Conservation (phyloP, 1,140 invertebrate species). For the Agraylea sexmaculata region DNA sequence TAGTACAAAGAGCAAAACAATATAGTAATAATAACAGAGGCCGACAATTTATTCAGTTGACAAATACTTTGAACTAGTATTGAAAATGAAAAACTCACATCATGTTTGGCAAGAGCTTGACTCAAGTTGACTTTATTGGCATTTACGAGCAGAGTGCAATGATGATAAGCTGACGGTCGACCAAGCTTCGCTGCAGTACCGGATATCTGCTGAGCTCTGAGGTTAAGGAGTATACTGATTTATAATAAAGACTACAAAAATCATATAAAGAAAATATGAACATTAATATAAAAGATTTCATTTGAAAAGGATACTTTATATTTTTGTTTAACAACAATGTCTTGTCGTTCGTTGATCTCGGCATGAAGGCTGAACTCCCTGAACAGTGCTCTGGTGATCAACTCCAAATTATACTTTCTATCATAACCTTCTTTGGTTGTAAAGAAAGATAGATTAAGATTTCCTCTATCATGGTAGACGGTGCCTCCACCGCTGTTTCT, state of each 20-base stretch:
- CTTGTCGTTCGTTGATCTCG: slow-evolving; percentile 63
- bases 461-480: slow-evolving; percentile 91
- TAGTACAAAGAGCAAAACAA: background rate
- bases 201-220: slow-evolving; percentile 52
- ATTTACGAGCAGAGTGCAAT: slow-evolving; percentile 83
- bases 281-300: background rate
- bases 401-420: slow-evolving; percentile 70
- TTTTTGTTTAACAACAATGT: slow-evolving; percentile 67
- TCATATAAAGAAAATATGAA: background rate
- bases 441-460: slow-evolving; percentile 88
- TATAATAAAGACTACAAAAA: background rate
- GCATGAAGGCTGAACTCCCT: slow-evolving; percentile 66
- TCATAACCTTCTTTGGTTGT: slow-evolving; percentile 66
- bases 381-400: slow-evolving; percentile 68
- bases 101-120: slow-evolving; percentile 50
- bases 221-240: slow-evolving; percentile 11
- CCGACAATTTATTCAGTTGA: background rate
- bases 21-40: background rate
- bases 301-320: slow-evolving; percentile 62
- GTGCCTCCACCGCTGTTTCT: slow-evolving; percentile 93
- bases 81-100: too few species aligned
- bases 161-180: slow-evolving; percentile 78
- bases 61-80: slow-evolving; percentile 10
- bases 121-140: slow-evolving; percentile 64
- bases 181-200: slow-evolving; percentile 87